Conservation (phyloP, 2,888 invertebrate genomes). For the Caenorhabditis becei region DNA sequence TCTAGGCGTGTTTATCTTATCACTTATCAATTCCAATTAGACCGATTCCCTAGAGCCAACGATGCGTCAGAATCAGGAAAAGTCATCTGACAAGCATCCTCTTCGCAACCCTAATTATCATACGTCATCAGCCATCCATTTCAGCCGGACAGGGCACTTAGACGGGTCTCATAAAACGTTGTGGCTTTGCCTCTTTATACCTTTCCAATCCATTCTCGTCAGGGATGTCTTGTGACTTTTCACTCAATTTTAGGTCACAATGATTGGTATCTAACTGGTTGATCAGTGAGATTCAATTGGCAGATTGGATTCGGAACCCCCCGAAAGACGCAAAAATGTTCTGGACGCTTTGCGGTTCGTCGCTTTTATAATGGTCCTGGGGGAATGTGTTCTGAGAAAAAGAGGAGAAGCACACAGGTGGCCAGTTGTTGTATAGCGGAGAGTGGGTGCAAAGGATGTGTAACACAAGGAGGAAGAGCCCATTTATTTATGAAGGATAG, state of each 20-base stretch:
- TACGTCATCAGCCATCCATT: too few species aligned
- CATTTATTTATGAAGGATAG: too few species aligned
- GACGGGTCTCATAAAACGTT: background rate
- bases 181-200: background rate
- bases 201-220: background rate
- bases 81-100: too few species aligned
- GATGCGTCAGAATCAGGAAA: too few species aligned
- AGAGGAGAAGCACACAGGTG: background rate
- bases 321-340: background rate
- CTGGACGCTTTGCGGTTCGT: background rate
- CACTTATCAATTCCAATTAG: too few species aligned
- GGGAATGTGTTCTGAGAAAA: constrained; percentile 37
- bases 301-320: background rate
- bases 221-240: constrained; percentile 1
- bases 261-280: constrained; percentile 11
- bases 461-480: background rate
- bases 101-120: too few species aligned
- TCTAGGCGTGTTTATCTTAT: too few species aligned
- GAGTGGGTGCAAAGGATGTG: background rate
- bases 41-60: too few species aligned
- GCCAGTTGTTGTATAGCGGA: background rate
- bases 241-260: constrained; percentile 9
- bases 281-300: background rate
- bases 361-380: constrained; percentile 37
- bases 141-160: background rate